Base-by-base conservation (phyloP, 2,113 vertebrate genomes). In the Craseonycteris thonglongyai region DNA sequence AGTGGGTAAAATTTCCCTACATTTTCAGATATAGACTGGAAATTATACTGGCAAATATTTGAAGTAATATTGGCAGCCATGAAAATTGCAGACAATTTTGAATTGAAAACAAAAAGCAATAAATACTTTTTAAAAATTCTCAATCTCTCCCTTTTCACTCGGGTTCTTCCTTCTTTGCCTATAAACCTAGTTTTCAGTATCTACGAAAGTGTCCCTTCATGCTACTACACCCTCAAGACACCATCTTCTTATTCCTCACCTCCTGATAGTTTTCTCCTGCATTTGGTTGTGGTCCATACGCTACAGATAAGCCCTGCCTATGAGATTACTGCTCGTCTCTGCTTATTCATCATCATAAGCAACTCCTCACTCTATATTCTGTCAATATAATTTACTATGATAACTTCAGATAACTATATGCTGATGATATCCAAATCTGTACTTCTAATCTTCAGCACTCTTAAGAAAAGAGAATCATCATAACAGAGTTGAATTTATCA, bases 91-190 rank as follows among this genome's bases (percentile, higher is more conserved):
- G 78, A 49, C 15, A 93, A 84, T 88, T 94, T 45, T 91, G 74
- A 96, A 89, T n/a, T n/a, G 79, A 94, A 95, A 87, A 38, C 26
- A 74, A 90, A 91, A 83, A 35, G 38, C 16, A 86, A 83, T 76
- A 89, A 63, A 56, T 42, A 93, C 6, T 56, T 76, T 22, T 1
- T 7, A 78, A 75, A 87, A 66, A 66, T 51, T 69, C 38, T 82
- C 40, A 78, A 10, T 82, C 51, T 68, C n/a, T 85, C 26, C 42
- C 19, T 95, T 74, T 82, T 72, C 56, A 24, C 21, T 58, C n/a
- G 28, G 28, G 78, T 87, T 78, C 28, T 95, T 91, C 7, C 56
- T 51, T 88, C 40, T 93, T 42, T 63, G 28, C 19, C 63, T 75
- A 66, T 47, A 78, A 61, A 85, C 38, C 76, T 71, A 28, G 47